phyloP scores from a whole-genome alignment of 2,113 vertebrate genomes.

The Centrocercus urophasianus region DNA sequence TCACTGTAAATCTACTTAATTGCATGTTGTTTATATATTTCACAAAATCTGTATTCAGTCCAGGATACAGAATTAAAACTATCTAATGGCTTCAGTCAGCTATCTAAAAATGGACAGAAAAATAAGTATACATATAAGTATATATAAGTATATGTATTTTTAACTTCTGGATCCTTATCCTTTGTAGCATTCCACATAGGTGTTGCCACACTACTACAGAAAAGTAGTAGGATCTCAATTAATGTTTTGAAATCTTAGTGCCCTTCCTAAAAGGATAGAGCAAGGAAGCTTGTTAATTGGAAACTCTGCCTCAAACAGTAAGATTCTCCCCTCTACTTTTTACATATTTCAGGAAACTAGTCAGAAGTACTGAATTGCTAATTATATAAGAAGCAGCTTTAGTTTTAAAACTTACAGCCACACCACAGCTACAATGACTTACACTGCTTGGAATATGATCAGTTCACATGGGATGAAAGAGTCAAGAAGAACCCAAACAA shows the following conservation, averaged over 20 bases:
- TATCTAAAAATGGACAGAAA: not conserved
- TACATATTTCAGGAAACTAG: not conserved
- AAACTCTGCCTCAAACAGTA: not conserved
- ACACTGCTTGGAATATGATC: not conserved
- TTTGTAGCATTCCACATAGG: not conserved
- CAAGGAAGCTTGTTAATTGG: not conserved
- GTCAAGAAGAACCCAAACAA: not conserved
- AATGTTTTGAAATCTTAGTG: not conserved
- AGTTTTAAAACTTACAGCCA: not conserved
- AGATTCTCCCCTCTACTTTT: not conserved
- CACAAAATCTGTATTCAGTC: not conserved
- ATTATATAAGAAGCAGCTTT: not conserved
- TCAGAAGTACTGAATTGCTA: not conserved
- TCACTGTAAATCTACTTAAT: not conserved
- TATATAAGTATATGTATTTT: not conserved
- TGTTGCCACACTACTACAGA: not conserved
- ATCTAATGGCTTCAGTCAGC: not conserved
- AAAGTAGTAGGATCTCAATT: not conserved
- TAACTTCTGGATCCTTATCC: not conserved
- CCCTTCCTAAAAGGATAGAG: not conserved
- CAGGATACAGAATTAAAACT: not conserved
- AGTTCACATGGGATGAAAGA: not conserved
- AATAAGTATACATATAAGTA: not conserved
- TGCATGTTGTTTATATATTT: not conserved
- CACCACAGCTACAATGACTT: not conserved